Conservation (phyloP, 2,888 invertebrate species). For the Brachyptera putata region DNA sequence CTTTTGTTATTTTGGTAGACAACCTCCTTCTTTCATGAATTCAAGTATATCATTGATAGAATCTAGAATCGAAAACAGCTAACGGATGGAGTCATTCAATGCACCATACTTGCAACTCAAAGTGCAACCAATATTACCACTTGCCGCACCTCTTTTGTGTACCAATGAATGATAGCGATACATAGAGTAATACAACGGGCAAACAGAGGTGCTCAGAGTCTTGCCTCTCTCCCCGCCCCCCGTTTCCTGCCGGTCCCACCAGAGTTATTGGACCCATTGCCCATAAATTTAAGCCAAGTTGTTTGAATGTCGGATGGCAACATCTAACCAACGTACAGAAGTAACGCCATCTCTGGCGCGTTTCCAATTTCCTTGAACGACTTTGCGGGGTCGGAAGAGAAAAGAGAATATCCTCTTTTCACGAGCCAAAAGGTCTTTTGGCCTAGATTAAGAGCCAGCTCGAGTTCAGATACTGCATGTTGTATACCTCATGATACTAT, state of each 20-base stretch:
- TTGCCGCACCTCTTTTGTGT: slow-evolving; percentile 22
- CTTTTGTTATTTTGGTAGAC: too few species aligned
- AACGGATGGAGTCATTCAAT: too few species aligned
- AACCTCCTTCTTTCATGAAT: too few species aligned
- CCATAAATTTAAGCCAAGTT: slow-evolving; percentile 29
- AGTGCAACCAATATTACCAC: neutral
- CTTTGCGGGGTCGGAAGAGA: slow-evolving; percentile 1
- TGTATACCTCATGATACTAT: neutral
- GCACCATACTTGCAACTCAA: neutral
- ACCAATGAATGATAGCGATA: slow-evolving; percentile 7
- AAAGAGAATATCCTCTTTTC: neutral
- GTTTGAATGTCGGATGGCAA: slow-evolving; percentile 28
- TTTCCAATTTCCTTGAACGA: slow-evolving; percentile 29
- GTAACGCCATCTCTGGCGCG: slow-evolving; percentile 21
- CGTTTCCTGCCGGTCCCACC: neutral
- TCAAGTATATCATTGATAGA: too few species aligned
- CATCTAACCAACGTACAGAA: slow-evolving; percentile 12
- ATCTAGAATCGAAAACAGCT: too few species aligned
- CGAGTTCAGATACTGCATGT: neutral
- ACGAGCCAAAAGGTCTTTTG: neutral
- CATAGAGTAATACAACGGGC: neutral
- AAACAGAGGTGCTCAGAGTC: slow-evolving; percentile 6
- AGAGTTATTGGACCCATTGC: slow-evolving; percentile 27
- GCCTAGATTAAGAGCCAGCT: neutral
- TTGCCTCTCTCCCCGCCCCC: neutral